Conservation (phyloP, 2,113 vertebrate species). For the Malurus cyaneus region DNA sequence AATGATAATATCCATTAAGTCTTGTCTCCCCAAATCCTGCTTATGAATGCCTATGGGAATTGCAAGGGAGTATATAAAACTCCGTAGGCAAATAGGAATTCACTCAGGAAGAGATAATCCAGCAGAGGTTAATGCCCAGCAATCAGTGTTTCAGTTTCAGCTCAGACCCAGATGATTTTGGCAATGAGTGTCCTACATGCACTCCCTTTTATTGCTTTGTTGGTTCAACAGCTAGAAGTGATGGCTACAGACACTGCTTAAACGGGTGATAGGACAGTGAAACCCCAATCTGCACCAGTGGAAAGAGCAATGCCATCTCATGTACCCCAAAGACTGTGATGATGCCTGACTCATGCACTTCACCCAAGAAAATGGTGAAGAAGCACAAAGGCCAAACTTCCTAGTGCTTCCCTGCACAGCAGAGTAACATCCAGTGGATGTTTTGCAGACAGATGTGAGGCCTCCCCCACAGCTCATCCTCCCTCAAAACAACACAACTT, state of each 20-base stretch:
- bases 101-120: not conserved
- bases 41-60: not conserved
- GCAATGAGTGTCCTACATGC: not conserved
- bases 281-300: not conserved
- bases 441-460: not conserved
- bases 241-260: not conserved
- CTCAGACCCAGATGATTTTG: not conserved
- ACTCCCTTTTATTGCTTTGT: not conserved
- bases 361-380: not conserved
- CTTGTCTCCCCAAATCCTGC: not conserved
- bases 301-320: not conserved
- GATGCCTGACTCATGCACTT: rapidly evolving
- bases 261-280: not conserved
- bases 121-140: not conserved
- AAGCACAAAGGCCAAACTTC: not conserved
- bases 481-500: not conserved
- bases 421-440: rapidly evolving
- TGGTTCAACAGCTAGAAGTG: not conserved
- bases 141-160: not conserved
- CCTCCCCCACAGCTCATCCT: not conserved
- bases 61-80: not conserved
- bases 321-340: not conserved
- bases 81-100: not conserved
- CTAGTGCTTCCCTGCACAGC: rapidly evolving
- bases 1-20: not conserved